Percentiles rank a stretch among this genome's conserved stretches.
phyloP scores from a whole-genome alignment of 1,140 invertebrate species.

The Adoxophyes honmai region DNA sequence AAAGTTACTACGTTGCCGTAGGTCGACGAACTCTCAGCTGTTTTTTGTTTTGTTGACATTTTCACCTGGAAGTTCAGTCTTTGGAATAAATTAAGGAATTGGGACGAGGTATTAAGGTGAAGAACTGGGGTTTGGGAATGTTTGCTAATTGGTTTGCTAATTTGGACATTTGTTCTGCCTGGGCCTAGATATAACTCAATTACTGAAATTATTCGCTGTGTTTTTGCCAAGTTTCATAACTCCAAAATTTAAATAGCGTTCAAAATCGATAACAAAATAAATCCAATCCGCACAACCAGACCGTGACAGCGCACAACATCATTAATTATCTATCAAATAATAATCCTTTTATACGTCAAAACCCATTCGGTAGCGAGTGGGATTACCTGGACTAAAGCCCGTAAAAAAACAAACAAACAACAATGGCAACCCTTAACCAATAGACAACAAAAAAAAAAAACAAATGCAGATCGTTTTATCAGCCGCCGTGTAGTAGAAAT shows the following conservation, averaged over 20 bases:
- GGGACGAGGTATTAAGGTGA: background rate
- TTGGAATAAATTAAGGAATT: background rate
- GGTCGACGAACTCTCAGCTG: slow-evolving; percentile 69
- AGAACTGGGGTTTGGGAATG: too few relatives aligned
- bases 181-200: too few relatives aligned
- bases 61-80: slow-evolving; percentile 12
- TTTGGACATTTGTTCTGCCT: too few relatives aligned
- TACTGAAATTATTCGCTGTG: too few relatives aligned
- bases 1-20: slow-evolving; percentile 73
- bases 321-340: slow-evolving; percentile 73
- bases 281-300: slow-evolving; percentile 20
- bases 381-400: slow-evolving; percentile 67
- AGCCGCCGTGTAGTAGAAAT: background rate
- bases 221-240: too few relatives aligned
- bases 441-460: slow-evolving; percentile 17
- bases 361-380: slow-evolving; percentile 49
- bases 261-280: slow-evolving; percentile 8
- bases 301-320: slow-evolving; percentile 38
- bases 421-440: slow-evolving; percentile 41
- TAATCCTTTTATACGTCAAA: slow-evolving; percentile 74
- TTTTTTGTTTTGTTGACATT: slow-evolving; percentile 65
- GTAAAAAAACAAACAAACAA: slow-evolving; percentile 69
- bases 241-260: too few relatives aligned
- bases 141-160: too few relatives aligned
- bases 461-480: background rate